These are phyloP conservation scores for Leucoraja erinaceus DNA, from an alignment of 2,113 vertebrate species.

Conservation along the genomic window DNA sequence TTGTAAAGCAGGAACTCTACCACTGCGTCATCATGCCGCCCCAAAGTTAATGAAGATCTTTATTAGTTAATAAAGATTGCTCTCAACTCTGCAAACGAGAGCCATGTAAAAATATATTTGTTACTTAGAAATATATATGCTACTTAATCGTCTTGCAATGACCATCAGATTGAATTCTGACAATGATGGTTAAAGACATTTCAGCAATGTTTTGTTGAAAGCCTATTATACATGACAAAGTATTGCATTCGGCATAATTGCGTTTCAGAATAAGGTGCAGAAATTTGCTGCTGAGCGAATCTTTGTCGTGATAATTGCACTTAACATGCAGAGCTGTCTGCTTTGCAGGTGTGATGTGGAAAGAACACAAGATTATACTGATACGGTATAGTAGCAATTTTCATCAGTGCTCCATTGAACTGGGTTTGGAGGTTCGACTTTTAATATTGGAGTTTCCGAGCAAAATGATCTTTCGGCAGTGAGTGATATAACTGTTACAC, in stretches of 20 bases:
- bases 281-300: background rate
- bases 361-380: background rate
- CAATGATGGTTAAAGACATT: background rate
- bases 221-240: background rate
- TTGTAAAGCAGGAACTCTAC: too few species aligned
- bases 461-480: too few species aligned
- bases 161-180: background rate
- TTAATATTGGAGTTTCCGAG: background rate
- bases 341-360: background rate
- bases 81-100: background rate
- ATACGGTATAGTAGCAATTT: background rate
- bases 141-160: background rate
- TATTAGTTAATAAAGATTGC: background rate
- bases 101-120: background rate
- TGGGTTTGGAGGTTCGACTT: background rate
- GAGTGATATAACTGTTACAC: too few species aligned
- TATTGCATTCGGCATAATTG: background rate
- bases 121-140: background rate
- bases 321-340: background rate
- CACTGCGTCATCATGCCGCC: too few species aligned
- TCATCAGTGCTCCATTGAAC: background rate
- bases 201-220: background rate
- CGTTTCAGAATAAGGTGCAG: background rate
- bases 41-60: too few species aligned
- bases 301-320: background rate